Evolutionary conservation across 2,888 invertebrate species (phyloP), one percentile per base, ranked within the genome.

Genomic region (Brachyptera putata): DNA sequence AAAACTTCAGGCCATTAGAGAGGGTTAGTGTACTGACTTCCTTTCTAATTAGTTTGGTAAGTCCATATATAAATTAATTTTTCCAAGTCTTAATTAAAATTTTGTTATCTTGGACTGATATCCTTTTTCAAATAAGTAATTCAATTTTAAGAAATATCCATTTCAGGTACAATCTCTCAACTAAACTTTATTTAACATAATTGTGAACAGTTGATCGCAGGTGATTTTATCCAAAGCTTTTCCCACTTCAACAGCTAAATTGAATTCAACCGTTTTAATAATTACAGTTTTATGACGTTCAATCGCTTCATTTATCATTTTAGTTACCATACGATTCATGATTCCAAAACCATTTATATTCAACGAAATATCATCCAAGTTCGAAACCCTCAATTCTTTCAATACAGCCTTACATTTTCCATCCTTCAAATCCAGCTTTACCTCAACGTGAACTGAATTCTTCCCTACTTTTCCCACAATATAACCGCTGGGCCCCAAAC

Each of bases 361-460:
- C 41, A 41, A 18, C 21, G 16, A 18, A 16, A 41, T 4, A 21
- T 41, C 41, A 41, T 41, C 9, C 18, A 41, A n/a, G 7, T 41
- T 18, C 4, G 21, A 16, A 4, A 41, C 41, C 41, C 18, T 14
- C 4, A 41, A 2, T 2, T 41, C 18, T 2, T 41, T 41, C 5
- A 41, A 21, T 11, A 13, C 41, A 21, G 21, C 41, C 18, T 16
- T 50, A 41, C 61, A 61, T 2, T 13, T 37, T 5, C 49, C 57
- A 2, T 56, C 36, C 9, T 21, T 26, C 22, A 24, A 14, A 9
- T 48, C 11, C 25, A 50, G 22, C 9, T 48, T 21, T 34, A 61
- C 14, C 34, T 46, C 39, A 3, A 49, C 18, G 2, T 26, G 16
- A 37, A 57, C 37, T 13, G 61, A 48, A 25, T 61, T 56, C 13